Percentiles rank a stretch among this genome's conserved stretches.
phyloP scores from a whole-genome alignment of 1,140 invertebrate genomes.

The Schmidtea mediterranea region DNA sequence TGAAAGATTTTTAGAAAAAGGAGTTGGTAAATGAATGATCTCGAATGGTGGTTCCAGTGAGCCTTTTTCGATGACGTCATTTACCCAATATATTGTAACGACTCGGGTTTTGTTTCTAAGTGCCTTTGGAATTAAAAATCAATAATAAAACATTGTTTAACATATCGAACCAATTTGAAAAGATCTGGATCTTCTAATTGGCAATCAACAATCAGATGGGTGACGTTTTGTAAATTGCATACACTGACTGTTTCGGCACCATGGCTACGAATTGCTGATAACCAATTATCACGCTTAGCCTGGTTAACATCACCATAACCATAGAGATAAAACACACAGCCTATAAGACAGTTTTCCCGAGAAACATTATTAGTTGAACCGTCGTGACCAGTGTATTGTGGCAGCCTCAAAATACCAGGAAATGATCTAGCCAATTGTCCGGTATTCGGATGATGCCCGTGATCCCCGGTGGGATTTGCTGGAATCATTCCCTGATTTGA shows the following conservation, averaged over 20 bases:
- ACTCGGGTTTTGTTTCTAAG: background rate
- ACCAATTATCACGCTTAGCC: background rate
- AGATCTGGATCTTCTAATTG: conserved; percentile 4
- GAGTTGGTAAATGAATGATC: conserved; percentile 2
- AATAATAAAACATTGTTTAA: background rate
- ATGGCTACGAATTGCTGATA: background rate
- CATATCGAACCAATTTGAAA: background rate
- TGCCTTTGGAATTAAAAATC: background rate
- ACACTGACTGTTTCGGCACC: background rate
- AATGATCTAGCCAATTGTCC: too few relatives aligned
- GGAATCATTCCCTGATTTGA: too few relatives aligned
- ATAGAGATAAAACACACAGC: conserved; percentile 1
- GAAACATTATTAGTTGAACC: too few relatives aligned
- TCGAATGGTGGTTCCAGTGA: background rate
- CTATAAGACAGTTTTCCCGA: background rate
- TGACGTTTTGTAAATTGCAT: background rate
- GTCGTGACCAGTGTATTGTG: too few relatives aligned
- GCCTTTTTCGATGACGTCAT: background rate
- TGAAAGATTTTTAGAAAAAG: background rate
- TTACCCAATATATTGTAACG: conserved; percentile 2
- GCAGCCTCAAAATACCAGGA: too few relatives aligned
- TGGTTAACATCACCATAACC: background rate
- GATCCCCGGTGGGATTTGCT: too few relatives aligned
- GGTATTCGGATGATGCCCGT: too few relatives aligned
- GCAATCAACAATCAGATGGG: conserved; percentile 4